Conservation (phyloP, 2,113 vertebrate species). For the Podarcis cretensis region DNA sequence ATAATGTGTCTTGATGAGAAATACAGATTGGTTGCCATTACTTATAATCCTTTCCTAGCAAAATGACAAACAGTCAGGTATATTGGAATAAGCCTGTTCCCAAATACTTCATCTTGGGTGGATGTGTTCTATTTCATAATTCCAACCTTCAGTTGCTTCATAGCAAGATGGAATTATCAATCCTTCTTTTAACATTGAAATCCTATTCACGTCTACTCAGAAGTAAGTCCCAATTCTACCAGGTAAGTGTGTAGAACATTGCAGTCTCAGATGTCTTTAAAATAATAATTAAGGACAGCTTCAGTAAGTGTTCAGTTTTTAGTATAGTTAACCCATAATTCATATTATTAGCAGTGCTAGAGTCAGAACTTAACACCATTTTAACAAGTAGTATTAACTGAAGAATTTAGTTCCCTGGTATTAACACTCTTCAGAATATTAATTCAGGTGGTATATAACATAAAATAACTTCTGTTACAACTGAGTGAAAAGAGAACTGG, state of each 20-base stretch:
- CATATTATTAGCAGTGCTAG: not conserved
- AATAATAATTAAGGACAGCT: not conserved
- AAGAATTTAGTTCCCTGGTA: not conserved
- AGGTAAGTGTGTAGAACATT: no score
- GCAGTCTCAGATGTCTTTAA: not conserved
- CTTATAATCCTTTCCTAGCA: not conserved
- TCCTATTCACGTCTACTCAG: no score
- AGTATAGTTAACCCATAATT: not conserved
- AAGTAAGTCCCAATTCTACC: no score
- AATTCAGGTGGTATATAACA: not conserved
- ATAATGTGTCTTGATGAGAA: not conserved
- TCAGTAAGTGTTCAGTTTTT: not conserved
- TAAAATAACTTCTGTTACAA: not conserved
- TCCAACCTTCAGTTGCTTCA: not conserved
- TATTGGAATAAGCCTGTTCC: not conserved
- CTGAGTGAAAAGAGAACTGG: not conserved
- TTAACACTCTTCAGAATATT: not conserved
- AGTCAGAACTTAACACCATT: not conserved
- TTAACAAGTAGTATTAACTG: not conserved
- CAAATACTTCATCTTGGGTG: not conserved
- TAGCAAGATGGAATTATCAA: not conserved
- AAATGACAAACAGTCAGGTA: not conserved
- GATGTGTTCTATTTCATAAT: not conserved
- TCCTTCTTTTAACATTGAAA: not conserved
- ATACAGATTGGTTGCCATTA: not conserved